A percentile compares a stretch with the other conserved stretches of the same genome.
Conservation (phyloP, 2,888 invertebrate genomes). For the Tromatobia lineatoria region DNA sequence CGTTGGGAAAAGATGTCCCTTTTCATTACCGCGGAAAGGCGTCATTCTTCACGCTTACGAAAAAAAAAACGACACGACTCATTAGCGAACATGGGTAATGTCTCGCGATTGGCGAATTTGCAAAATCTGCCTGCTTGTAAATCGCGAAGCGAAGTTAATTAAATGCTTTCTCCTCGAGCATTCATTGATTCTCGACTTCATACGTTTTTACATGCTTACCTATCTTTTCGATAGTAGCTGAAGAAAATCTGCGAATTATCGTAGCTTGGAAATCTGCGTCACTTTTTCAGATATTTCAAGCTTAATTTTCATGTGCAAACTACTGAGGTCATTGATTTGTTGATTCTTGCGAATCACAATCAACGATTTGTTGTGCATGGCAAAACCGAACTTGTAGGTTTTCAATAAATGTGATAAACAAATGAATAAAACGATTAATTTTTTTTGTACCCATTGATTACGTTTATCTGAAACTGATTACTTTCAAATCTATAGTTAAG, state of each 20-base stretch:
- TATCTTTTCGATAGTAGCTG: neutral
- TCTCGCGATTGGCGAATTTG: neutral
- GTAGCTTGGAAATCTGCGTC: constrained; percentile 13
- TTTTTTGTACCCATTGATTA: neutral
- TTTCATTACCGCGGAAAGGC: too few relatives aligned
- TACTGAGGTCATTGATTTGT: constrained; percentile 1
- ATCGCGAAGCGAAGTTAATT: neutral
- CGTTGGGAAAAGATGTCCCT: too few relatives aligned
- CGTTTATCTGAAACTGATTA: neutral
- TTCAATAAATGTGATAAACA: constrained; percentile 58
- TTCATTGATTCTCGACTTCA: neutral
- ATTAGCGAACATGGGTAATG: constrained; percentile 11
- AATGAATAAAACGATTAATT: neutral
- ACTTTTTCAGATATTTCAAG: constrained; percentile 19
- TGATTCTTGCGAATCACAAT: constrained; percentile 6
- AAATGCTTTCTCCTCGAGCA: constrained; percentile 19
- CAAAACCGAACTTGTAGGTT: constrained; percentile 25
- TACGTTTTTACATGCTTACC: neutral
- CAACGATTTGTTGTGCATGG: constrained; percentile 28
- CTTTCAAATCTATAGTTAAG: too few relatives aligned
- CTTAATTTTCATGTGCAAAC: constrained; percentile 2
- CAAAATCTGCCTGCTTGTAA: neutral
- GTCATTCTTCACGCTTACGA: neutral
- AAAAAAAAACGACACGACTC: neutral
- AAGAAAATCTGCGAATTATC: constrained; percentile 15